Conservation (phyloP, 2,113 vertebrate species). For the Scytalopus superciliaris region DNA sequence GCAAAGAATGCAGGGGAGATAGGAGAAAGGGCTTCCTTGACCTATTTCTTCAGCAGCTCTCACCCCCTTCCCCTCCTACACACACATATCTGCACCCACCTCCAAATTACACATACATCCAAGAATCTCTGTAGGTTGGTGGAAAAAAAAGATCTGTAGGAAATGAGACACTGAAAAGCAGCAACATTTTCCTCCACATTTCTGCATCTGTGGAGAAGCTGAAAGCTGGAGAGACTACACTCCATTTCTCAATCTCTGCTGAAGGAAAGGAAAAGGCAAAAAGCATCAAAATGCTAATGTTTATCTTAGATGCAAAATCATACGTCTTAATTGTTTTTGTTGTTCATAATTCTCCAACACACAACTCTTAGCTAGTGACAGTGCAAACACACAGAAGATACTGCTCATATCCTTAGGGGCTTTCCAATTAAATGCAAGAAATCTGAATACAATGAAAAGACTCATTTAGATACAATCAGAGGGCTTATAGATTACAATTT, state of each 20-base stretch:
- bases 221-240: neutral
- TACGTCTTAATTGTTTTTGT: neutral
- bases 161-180: neutral
- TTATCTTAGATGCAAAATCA: neutral
- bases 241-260: neutral
- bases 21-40: neutral
- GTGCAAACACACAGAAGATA: neutral
- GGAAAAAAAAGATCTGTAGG: neutral
- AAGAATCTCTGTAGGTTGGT: conserved; percentile 36
- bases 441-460: neutral
- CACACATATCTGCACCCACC: conserved; percentile 31
- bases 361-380: neutral
- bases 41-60: conserved; percentile 8
- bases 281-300: neutral
- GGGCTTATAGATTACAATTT: neutral
- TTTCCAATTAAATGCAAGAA: neutral
- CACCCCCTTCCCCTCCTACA: conserved; percentile 8
- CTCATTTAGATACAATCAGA: neutral
- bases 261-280: neutral
- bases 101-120: conserved; percentile 25
- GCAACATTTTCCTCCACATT: neutral
- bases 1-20: conserved; percentile 12
- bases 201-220: neutral
- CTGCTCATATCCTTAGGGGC: neutral
- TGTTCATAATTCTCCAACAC: neutral